Evolutionary conservation across 92 coral and sea anemone species (phyloP).

Genomic region (Anthopleura xanthogrammica): DNA sequence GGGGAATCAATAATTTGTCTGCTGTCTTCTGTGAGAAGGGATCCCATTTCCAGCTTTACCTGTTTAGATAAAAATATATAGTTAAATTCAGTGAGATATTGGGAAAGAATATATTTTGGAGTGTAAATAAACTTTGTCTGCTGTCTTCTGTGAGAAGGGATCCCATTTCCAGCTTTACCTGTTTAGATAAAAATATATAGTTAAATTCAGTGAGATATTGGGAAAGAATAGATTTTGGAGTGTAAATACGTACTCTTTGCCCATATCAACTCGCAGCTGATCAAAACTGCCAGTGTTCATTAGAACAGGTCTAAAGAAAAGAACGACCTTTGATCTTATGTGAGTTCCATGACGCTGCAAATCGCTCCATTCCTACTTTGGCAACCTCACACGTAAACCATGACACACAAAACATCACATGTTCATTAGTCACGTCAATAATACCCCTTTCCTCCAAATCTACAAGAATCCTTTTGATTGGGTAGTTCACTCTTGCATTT

Average conservation of each 20-base stretch:
- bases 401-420: conserved; percentile 36
- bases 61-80: neutral
- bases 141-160: conserved; percentile 26
- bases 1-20: conserved; percentile 35
- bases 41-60: conserved; percentile 33
- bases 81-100: too few species aligned
- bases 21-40: conserved; percentile 23
- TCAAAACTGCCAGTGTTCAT: conserved; percentile 22
- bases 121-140: neutral
- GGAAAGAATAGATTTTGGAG: neutral
- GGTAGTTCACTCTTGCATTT: conserved; percentile 32
- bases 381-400: conserved; percentile 25
- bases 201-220: too few species aligned
- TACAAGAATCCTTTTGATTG: conserved; percentile 24
- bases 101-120: neutral
- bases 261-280: conserved; percentile 41
- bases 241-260: conserved; percentile 15
- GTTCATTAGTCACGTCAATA: conserved; percentile 37
- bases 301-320: too few species aligned
- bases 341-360: conserved; percentile 40
- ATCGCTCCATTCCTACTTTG: conserved; percentile 32
- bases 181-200: neutral
- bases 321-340: conserved; percentile 26
- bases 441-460: conserved; percentile 32
- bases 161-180: conserved; percentile 33